These are phyloP conservation scores for Perca schrenkii DNA, from an alignment of 2,113 vertebrate species.

Conservation along the genomic window DNA sequence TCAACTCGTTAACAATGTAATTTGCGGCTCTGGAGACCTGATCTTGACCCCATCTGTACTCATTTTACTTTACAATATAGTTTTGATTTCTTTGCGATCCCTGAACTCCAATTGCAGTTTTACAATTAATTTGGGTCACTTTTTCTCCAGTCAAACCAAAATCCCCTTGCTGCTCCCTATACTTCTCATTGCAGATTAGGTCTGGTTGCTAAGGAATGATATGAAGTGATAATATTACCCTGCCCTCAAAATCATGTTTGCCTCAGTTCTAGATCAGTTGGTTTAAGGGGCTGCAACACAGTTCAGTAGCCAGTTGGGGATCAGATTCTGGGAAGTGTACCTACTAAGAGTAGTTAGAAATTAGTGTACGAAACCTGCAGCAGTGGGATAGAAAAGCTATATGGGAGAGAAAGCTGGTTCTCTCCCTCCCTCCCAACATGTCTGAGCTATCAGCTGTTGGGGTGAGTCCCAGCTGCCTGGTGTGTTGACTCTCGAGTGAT, in stretches of 20 bases:
- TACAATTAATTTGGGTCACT: neutral
- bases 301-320: conserved; percentile 1
- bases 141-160: neutral
- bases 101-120: neutral
- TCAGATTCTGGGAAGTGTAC: neutral
- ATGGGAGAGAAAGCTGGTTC: conserved; percentile 42
- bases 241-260: neutral
- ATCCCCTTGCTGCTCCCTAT: neutral
- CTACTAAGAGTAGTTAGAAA: conserved; percentile 6
- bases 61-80: neutral
- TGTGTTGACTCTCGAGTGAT: conserved; percentile 83
- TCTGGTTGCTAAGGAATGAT: neutral
- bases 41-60: neutral
- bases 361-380: conserved; percentile 36
- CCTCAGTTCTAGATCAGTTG: neutral
- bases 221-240: neutral
- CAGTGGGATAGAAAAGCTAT: conserved; percentile 26
- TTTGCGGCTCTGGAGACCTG: neutral
- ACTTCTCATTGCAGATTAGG: neutral
- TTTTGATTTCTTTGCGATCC: neutral
- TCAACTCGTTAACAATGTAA: neutral
- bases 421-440: conserved; percentile 64
- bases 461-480: conserved; percentile 78
- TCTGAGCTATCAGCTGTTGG: conserved; percentile 82
- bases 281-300: neutral